Conservation (phyloP, 1,140 invertebrate species). For the Cardiocondyla obscurior region DNA sequence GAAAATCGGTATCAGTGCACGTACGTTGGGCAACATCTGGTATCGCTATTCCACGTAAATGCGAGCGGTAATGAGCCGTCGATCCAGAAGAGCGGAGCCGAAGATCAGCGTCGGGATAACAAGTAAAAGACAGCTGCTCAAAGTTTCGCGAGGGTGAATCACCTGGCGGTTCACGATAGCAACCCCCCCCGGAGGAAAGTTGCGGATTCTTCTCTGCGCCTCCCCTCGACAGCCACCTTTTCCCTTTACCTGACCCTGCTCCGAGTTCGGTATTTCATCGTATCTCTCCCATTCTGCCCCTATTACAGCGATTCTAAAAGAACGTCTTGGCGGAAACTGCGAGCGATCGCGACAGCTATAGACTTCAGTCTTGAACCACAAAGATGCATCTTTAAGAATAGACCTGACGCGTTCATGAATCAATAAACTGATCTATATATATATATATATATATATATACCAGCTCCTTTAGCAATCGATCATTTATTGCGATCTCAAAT, state of each 20-base stretch:
- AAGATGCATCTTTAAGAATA: slow-evolving; percentile 65
- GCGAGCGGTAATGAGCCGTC: slow-evolving; percentile 19
- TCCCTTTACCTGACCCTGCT: slow-evolving; percentile 24
- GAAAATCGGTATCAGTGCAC: slow-evolving; percentile 30
- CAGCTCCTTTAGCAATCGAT: slow-evolving; percentile 66
- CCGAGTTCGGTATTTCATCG: slow-evolving; percentile 2
- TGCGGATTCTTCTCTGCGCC: slow-evolving; percentile 37
- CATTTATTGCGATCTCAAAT: neutral
- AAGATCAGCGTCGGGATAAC: slow-evolving; percentile 67
- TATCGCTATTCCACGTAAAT: slow-evolving; percentile 23
- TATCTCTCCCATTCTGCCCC: neutral
- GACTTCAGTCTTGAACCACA: slow-evolving; percentile 10
- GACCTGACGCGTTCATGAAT: slow-evolving; percentile 68
- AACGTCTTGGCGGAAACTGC: neutral
- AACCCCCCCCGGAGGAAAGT: slow-evolving; percentile 50
- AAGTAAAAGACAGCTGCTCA: slow-evolving; percentile 70
- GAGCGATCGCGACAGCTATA: slow-evolving; percentile 2
- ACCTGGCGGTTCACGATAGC: slow-evolving; percentile 38
- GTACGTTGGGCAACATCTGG: slow-evolving; percentile 26
- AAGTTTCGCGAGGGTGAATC: slow-evolving; percentile 61
- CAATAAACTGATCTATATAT: slow-evolving; percentile 69
- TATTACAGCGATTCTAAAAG: neutral
- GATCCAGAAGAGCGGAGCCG: neutral
- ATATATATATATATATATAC: no score
- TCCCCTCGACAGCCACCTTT: neutral